A percentile compares a stretch with the other conserved stretches of the same genome.
phyloP scores from a whole-genome alignment of 2,113 vertebrate species.

The Vulpes vulpes region DNA sequence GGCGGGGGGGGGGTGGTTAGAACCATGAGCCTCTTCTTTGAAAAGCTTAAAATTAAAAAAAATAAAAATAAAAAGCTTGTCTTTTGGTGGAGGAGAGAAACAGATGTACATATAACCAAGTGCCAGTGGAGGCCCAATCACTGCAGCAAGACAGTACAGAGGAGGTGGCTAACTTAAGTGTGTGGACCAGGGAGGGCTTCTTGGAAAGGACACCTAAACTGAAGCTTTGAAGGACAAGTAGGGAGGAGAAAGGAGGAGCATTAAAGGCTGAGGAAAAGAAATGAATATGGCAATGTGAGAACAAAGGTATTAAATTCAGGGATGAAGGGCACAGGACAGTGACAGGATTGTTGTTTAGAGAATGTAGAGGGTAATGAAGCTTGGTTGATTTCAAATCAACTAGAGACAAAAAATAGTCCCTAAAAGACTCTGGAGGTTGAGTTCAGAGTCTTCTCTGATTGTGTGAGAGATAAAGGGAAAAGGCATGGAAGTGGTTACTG shows the following conservation, averaged over 20 bases:
- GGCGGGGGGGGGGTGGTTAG: accelerated
- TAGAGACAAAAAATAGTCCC: neutral
- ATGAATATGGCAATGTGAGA: neutral
- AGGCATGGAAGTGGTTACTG: neutral
- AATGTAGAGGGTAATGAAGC: neutral
- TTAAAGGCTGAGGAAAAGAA: neutral
- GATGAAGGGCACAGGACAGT: neutral
- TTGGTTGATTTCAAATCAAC: neutral
- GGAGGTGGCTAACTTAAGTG: neutral
- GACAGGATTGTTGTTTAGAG: neutral
- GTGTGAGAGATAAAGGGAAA: neutral
- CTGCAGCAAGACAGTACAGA: neutral
- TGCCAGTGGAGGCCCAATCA: neutral
- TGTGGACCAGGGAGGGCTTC: neutral
- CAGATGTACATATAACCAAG: neutral
- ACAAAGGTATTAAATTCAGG: neutral
- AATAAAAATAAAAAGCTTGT: neutral
- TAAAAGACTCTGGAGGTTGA: neutral
- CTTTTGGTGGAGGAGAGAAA: neutral
- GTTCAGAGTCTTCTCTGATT: conserved; percentile 1
- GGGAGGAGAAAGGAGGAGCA: neutral
- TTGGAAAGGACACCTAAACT: neutral
- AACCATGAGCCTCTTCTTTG: neutral
- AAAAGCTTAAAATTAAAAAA: neutral
- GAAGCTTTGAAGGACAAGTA: neutral